Percentiles rank a stretch among this genome's conserved stretches.
phyloP scores from a whole-genome alignment of 1,140 invertebrate species.

The Lepeophtheirus salmonis region DNA sequence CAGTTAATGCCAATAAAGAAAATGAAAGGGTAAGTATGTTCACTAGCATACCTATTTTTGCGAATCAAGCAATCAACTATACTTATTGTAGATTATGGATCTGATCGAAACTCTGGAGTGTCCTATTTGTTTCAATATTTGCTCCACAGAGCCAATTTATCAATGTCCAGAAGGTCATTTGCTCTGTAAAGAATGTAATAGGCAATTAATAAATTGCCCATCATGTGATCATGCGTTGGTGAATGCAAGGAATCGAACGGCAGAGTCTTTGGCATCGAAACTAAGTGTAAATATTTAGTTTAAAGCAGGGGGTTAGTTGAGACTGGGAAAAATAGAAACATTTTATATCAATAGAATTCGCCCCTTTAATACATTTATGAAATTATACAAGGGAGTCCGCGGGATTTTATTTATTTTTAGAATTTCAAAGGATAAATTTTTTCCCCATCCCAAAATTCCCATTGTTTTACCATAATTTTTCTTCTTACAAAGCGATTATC shows the following conservation, averaged over 20 bases:
- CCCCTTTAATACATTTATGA: no score
- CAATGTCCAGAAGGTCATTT: conserved; percentile 17
- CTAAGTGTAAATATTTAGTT: background rate
- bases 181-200: conserved; percentile 14
- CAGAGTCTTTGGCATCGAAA: conserved; percentile 9
- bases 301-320: no score
- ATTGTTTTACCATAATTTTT: no score
- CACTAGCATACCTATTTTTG: background rate
- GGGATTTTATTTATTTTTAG: no score
- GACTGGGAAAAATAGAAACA: no score
- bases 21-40: no score
- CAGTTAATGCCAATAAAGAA: background rate
- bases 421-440: no score
- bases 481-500: no score
- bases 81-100: conserved; percentile 2
- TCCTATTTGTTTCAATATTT: conserved; percentile 14
- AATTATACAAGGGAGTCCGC: no score
- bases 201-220: conserved; percentile 6
- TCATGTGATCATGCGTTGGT: conserved; percentile 16
- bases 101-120: conserved; percentile 17
- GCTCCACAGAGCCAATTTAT: conserved; percentile 9
- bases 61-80: background rate
- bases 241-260: conserved; percentile 14
- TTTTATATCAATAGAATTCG: no score
- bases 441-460: no score